A percentile compares a stretch with the other conserved stretches of the same genome.
These are phyloP conservation scores for Bufotes viridis DNA, from an alignment of 2,797 vertebrate genomes.

Conservation along the genomic window DNA sequence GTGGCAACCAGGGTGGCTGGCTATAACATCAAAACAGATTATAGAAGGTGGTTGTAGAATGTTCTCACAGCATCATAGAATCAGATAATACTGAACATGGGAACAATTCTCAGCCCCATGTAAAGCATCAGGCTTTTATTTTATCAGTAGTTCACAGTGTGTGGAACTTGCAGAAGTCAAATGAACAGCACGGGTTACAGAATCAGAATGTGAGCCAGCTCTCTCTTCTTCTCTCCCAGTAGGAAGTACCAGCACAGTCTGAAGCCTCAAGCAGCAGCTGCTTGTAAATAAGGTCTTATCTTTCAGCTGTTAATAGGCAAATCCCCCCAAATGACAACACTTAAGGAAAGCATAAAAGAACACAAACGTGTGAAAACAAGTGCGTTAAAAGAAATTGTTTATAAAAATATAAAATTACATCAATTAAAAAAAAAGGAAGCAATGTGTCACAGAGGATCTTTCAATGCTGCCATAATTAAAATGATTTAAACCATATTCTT, in stretches of 20 bases:
- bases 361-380: not conserved
- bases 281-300: not conserved
- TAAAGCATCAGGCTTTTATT: too few species aligned
- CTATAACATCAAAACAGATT: too few species aligned
- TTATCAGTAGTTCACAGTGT: too few species aligned
- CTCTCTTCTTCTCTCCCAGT: not conserved
- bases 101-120: too few species aligned
- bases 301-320: not conserved
- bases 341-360: not conserved
- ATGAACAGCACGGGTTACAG: not conserved
- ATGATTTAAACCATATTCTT: conserved; percentile 9
- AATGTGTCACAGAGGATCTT: not conserved
- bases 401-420: conserved; percentile 49
- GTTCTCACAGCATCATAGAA: too few species aligned
- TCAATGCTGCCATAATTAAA: not conserved
- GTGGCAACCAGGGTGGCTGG: too few species aligned
- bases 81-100: too few species aligned
- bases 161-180: too few species aligned
- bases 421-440: not conserved
- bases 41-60: too few species aligned
- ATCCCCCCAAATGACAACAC: not conserved
- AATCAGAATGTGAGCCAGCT: not conserved
- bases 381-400: conserved; percentile 20
- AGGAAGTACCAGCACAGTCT: not conserved
- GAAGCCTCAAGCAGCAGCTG: not conserved